Evolutionary conservation across 37 sponge, comb jelly and placozoan species (phyloP), one percentile per base, ranked within the genome.

Genomic region (Lycopodina hypogea): DNA sequence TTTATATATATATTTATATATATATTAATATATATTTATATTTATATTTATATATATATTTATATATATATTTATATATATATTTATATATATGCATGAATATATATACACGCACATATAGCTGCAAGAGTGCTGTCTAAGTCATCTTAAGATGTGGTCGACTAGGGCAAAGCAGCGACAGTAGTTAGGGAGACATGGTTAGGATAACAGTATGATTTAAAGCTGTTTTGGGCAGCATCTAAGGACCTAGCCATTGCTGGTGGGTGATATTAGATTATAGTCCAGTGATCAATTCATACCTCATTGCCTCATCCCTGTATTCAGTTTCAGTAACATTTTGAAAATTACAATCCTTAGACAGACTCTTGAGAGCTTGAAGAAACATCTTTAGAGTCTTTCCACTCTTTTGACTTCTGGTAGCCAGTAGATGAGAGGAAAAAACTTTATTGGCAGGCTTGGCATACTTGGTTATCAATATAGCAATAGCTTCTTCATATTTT

Each of bases 401-500:
- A 67, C 68, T 67, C 68, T 34, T 29, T 36, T 67, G 68, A 9
- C 68, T 7, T 71, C 71, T 8, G 19, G 71, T 71, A 23, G 71
- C 71, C 48, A 71, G 28, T 42, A 71, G 29, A 42, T 71, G 71
- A 22, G 50, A 39, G 48, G 71, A 36, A 21, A 71, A 71, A 14
- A 71, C 71, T 71, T 71, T 50, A 42, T 71, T 71, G 48, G 71
- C 35, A 39, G 69, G 50, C 50, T 67, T 37, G 68, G 29, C 26
- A 67, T 67, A 67, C 36, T 26, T 34, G 19, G 68, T 36, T 36
- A 30, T 67, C 11, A 67, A 36, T 38, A 28, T 32, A 30, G 36
- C 37, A 30, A 67, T 37, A 8, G 68, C 68, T 4, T 67, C 68
- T 7, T 11, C 68, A 28, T 67, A 67, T 4, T 3, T 67, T 28